These are phyloP conservation scores for Mesorhabditis spiculigera DNA, from an alignment of 2,888 invertebrate genomes.

Conservation along the genomic window DNA sequence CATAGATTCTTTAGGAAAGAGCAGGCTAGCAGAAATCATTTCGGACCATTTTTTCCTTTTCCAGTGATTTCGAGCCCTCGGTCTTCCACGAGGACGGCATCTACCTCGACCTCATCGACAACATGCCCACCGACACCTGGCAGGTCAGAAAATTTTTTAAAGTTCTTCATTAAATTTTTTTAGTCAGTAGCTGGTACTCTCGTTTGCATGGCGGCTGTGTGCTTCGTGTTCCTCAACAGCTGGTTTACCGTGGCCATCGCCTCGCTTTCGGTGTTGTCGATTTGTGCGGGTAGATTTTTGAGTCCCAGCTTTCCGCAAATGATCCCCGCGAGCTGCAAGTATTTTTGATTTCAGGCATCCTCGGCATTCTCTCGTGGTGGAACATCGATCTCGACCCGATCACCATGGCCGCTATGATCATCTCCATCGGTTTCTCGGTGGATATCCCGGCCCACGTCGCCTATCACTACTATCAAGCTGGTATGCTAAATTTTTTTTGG, in stretches of 20 bases:
- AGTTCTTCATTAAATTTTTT: not conserved
- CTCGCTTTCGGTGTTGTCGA: conserved; percentile 43
- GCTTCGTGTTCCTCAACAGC: conserved; percentile 52
- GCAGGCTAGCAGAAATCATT: not conserved
- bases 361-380: conserved; percentile 50
- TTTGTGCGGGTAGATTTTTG: conserved; percentile 31
- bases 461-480: conserved; percentile 49
- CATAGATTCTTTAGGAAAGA: not conserved
- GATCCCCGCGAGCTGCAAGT: not conserved
- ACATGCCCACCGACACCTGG: conserved; percentile 52
- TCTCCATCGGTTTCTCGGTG: conserved; percentile 54
- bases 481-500: conserved; percentile 14
- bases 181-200: conserved; percentile 52
- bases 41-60: not conserved
- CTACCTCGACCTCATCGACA: conserved; percentile 51
- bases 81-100: conserved; percentile 51
- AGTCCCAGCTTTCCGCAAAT: not conserved
- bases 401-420: conserved; percentile 54
- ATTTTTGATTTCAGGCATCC: conserved; percentile 32
- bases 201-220: conserved; percentile 52
- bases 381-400: conserved; percentile 54
- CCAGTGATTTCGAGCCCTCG: conserved; percentile 37
- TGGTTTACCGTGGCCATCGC: conserved; percentile 54
- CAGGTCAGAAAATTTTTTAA: conserved; percentile 16
- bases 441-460: conserved; percentile 55